Evolutionary conservation across 1,140 invertebrate genomes (phyloP).

Genomic region (Arion vulgaris): DNA sequence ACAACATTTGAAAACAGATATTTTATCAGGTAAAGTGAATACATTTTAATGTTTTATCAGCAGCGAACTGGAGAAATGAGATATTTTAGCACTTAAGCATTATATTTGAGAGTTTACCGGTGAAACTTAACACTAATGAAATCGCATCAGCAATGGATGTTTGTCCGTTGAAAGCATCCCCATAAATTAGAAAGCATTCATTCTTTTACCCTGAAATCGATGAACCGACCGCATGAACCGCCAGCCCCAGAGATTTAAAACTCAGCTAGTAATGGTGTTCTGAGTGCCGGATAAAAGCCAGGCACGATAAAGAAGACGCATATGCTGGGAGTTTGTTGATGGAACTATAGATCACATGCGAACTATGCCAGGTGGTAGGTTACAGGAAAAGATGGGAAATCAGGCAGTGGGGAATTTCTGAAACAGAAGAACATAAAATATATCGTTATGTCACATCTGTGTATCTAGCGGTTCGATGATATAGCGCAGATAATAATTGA

Average conservation of each 20-base stretch:
- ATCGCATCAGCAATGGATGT: neutral
- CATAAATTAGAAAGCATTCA: neutral
- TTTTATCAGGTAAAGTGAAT: no score
- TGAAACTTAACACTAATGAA: neutral
- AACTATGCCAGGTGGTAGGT: neutral
- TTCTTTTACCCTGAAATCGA: neutral
- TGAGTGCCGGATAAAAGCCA: neutral
- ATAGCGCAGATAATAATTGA: no score
- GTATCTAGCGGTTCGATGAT: no score
- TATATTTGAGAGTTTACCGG: neutral
- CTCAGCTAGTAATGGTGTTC: neutral
- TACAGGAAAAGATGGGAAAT: no score
- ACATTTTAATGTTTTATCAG: no score
- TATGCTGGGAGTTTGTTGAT: neutral
- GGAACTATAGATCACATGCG: neutral
- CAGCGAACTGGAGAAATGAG: neutral
- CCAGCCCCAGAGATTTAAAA: neutral
- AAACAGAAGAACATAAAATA: no score
- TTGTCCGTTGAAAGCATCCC: neutral
- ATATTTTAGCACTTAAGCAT: neutral
- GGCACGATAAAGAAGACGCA: neutral
- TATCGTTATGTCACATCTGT: no score
- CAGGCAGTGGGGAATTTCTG: no score
- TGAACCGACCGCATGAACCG: neutral
- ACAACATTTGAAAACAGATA: no score